A percentile compares a stretch with the other conserved stretches of the same genome.
These are phyloP conservation scores for Pegoplata infirma DNA, from an alignment of 2,888 invertebrate species.

Conservation along the genomic window DNA sequence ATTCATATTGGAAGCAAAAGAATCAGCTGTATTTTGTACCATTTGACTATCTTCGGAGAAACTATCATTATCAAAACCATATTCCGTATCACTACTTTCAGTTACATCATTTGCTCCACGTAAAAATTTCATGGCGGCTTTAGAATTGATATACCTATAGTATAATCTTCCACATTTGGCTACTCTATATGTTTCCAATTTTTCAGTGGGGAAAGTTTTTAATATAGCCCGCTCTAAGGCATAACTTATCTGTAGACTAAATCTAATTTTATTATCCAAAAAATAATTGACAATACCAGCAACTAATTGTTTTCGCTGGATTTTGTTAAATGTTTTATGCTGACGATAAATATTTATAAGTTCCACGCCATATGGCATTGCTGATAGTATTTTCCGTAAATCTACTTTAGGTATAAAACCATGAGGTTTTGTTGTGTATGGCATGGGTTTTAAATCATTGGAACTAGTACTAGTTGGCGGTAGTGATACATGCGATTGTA, in stretches of 20 bases:
- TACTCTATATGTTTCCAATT: constrained; percentile 69
- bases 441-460: not conserved
- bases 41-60: not conserved
- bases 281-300: constrained; percentile 71
- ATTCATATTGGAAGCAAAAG: not conserved
- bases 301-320: constrained; percentile 68
- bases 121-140: not conserved
- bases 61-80: not conserved
- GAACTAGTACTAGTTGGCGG: not conserved
- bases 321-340: constrained; percentile 65
- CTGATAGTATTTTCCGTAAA: constrained; percentile 19
- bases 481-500: not conserved
- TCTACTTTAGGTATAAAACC: not conserved
- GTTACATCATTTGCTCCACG: not conserved
- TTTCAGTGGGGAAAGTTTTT: constrained; percentile 69
- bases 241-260: constrained; percentile 69
- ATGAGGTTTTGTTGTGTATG: not conserved
- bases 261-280: constrained; percentile 68
- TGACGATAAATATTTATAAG: constrained; percentile 67
- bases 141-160: constrained; percentile 68
- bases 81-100: not conserved
- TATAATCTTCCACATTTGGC: constrained; percentile 72
- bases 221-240: constrained; percentile 70
- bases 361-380: constrained; percentile 63
- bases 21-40: not conserved